Evolutionary conservation across 2,797 vertebrate genomes (phyloP).

Genomic region (Oreochromis mossambicus): DNA sequence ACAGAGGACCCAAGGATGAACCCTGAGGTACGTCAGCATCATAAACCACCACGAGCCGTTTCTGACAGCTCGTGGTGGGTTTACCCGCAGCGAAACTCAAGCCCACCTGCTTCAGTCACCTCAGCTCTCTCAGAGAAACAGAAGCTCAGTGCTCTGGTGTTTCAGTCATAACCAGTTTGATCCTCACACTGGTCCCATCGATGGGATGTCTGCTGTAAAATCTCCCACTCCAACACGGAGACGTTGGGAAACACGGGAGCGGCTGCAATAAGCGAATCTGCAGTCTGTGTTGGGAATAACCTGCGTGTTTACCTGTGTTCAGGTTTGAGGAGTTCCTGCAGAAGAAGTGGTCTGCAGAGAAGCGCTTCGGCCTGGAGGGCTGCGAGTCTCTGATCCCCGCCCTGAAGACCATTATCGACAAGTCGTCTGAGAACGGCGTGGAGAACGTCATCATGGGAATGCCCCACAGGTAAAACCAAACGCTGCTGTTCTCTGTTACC

Average conservation of each 20-base stretch:
- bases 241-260: neutral
- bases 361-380: constrained; percentile 93
- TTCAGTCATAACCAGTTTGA: neutral
- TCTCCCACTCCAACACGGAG: neutral
- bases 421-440: constrained; percentile 89
- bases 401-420: constrained; percentile 93
- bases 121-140: neutral
- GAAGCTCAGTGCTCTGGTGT: neutral
- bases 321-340: constrained; percentile 97
- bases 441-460: constrained; percentile 97
- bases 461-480: constrained; percentile 82
- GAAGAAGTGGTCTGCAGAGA: constrained; percentile 96
- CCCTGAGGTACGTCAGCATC: neutral
- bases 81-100: neutral
- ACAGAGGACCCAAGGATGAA: neutral
- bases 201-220: neutral
- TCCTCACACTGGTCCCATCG: neutral
- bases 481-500: neutral
- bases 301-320: neutral
- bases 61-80: neutral
- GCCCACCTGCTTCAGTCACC: neutral
- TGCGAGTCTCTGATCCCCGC: constrained; percentile 92
- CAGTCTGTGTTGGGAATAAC: neutral
- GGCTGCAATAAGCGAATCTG: neutral
- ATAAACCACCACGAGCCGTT: neutral